phyloP scores from a whole-genome alignment of 2,888 invertebrate species.

The Fragum fragum region DNA sequence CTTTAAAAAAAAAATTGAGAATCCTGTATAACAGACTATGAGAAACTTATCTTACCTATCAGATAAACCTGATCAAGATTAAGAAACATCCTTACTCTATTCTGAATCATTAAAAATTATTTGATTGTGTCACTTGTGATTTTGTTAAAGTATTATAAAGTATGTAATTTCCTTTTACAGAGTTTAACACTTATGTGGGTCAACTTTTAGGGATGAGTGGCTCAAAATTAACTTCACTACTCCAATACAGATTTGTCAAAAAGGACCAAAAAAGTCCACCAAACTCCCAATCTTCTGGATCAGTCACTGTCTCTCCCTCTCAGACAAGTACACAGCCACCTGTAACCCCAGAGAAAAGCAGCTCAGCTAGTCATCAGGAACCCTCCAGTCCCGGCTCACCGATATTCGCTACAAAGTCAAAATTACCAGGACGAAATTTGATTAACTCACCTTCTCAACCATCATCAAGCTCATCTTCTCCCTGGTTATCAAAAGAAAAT shows the following conservation, averaged over 20 bases:
- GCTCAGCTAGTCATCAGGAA: background rate
- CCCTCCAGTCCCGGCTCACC: conserved; percentile 66
- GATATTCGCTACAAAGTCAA: conserved; percentile 55
- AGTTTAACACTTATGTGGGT: background rate
- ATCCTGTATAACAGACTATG: too few relatives aligned
- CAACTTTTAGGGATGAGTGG: conserved; percentile 8
- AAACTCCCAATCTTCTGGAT: conserved; percentile 49
- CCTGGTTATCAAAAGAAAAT: conserved; percentile 71
- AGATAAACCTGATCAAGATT: too few relatives aligned
- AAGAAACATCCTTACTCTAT: too few relatives aligned
- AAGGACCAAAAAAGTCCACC: conserved; percentile 12
- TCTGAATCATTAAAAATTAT: too few relatives aligned
- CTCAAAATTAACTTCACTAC: conserved; percentile 49
- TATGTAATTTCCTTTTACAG: conserved; percentile 16
- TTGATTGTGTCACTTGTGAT: too few relatives aligned
- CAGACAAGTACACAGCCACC: conserved; percentile 59
- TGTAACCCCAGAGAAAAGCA: conserved; percentile 40
- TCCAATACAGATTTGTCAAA: conserved; percentile 61
- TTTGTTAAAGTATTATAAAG: too few relatives aligned
- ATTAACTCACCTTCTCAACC: conserved; percentile 49
- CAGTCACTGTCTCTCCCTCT: conserved; percentile 51
- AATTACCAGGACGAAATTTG: conserved; percentile 53
- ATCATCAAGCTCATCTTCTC: conserved; percentile 43
- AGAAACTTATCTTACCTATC: too few relatives aligned
- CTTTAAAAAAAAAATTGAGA: too few relatives aligned